Evolutionary conservation across 2,797 vertebrate species (phyloP), one percentile per base, ranked within the genome.

Genomic region (Crax fasciolata): DNA sequence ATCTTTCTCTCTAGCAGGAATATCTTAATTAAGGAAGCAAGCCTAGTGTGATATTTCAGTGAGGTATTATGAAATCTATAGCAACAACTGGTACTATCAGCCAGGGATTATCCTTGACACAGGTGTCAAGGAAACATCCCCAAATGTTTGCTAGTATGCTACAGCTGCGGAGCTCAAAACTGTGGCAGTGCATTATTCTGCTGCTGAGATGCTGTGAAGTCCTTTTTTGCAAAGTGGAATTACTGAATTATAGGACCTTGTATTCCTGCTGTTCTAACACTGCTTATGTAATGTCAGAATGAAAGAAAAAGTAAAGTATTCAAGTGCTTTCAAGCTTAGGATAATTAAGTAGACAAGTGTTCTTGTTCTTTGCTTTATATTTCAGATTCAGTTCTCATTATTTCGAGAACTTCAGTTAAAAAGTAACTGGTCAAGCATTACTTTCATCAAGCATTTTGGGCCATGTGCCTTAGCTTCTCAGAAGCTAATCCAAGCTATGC

Each of bases 351-450:
- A 86, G 93, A 88, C 67, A 84, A 91, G 54, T 87, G 27, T 71
- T 93, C 84, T 67, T 89, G 78, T 87, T 95, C 70, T 87, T 89
- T 92, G 68, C 74, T 77, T 82, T 78, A 96, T 96, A 95, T 96
- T 93, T 88, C 88, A 90, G 46, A 57, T 83, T 83, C 10, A 4
- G 54, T 92, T 87, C 82, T 90, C 39, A 55, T 94, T 94, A 84
- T 84, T 96, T 93, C 61, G 81, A 87, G 63, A 92, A 85, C 10
- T 52, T 89, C 13, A 1, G 6, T 80, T 75, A 54, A 87, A 90
- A 85, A 70, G 66, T 74, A 89, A 73, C 84, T 90, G 89, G 82
- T 87, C 66, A 91, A 84, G 65, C 83, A 61, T 68, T 85, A 51
- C 61, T 94, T 93, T 43, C 10, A 80, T 44, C 35, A 55, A 27